A percentile compares a stretch with the other conserved stretches of the same genome.
Conservation (phyloP, 2,113 vertebrate genomes). For the Entomyzon cyanotis region DNA sequence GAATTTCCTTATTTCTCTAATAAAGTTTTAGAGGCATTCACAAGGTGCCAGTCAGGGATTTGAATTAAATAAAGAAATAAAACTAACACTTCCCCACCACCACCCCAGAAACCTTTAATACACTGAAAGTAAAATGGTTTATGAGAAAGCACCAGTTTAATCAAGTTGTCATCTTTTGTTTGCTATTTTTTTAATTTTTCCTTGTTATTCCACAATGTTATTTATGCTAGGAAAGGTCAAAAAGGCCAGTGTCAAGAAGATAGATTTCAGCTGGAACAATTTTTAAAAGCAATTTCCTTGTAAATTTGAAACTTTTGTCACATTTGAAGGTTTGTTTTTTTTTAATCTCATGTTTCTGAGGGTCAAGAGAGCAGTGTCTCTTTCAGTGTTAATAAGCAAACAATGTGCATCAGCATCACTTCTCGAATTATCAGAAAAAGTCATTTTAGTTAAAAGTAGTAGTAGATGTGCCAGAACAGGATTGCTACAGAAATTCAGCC, state of each 20-base stretch:
- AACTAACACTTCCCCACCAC: background rate
- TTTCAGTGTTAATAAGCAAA: background rate
- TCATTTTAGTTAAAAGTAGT: background rate
- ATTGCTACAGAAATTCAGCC: background rate
- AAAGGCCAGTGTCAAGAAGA: background rate
- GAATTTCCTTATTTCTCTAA: background rate
- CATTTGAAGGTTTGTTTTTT: background rate
- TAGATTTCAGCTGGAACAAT: background rate
- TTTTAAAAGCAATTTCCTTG: background rate
- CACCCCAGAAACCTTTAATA: background rate
- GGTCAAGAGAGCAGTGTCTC: background rate
- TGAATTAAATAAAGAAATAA: background rate
- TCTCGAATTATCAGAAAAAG: background rate
- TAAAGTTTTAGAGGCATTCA: background rate
- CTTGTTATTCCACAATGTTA: background rate
- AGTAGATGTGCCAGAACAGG: background rate
- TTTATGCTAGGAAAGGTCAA: background rate
- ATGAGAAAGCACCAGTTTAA: background rate
- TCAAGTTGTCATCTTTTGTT: background rate
- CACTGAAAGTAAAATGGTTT: background rate
- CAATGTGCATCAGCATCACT: background rate
- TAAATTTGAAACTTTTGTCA: background rate
- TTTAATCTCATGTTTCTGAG: background rate
- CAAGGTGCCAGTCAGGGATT: background rate
- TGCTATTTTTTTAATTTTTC: background rate